These are phyloP conservation scores for Drosophila pseudotakahashii DNA, from an alignment of 2,888 invertebrate genomes.

Conservation along the genomic window DNA sequence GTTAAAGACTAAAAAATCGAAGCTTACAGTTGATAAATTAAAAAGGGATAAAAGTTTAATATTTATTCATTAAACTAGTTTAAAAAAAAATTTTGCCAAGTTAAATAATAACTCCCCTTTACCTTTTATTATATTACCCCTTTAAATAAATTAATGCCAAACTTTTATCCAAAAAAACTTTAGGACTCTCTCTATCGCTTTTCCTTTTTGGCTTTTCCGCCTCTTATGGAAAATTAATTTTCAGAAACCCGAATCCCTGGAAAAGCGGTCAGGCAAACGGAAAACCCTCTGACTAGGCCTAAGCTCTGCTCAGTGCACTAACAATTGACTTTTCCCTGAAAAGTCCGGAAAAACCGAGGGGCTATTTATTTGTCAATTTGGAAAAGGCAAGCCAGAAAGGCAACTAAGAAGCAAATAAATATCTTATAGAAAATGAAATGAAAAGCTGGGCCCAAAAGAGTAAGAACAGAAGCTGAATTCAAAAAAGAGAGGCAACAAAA, in stretches of 20 bases:
- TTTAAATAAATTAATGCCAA: background rate
- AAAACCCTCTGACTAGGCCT: conserved; percentile 36
- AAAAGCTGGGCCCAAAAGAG: conserved; percentile 15
- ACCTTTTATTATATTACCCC: too few relatives aligned
- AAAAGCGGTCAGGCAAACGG: conserved; percentile 25
- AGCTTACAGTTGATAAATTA: too few relatives aligned
- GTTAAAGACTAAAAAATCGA: too few relatives aligned
- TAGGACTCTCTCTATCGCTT: too few relatives aligned
- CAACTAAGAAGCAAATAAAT: conserved; percentile 75
- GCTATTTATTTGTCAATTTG: conserved; percentile 80
- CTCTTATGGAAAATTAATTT: conserved; percentile 42
- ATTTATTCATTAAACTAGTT: too few relatives aligned
- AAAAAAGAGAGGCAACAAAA: conserved; percentile 58
- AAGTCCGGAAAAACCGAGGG: conserved; percentile 19
- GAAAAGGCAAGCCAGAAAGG: conserved; percentile 45
- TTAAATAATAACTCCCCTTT: too few relatives aligned
- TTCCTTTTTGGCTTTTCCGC: background rate
- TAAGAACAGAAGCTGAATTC: conserved; percentile 35
- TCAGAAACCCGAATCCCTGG: conserved; percentile 26
- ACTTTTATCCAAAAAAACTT: background rate
- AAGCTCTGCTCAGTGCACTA: conserved; percentile 30
- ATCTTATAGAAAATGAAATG: conserved; percentile 72
- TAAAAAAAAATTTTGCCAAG: too few relatives aligned
- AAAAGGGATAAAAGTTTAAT: too few relatives aligned
- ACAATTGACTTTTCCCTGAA: conserved; percentile 40